Percentiles rank a stretch among this genome's conserved stretches.
These are phyloP conservation scores for Temnothorax curvispinosus DNA, from an alignment of 1,140 invertebrate species.

Conservation along the genomic window DNA sequence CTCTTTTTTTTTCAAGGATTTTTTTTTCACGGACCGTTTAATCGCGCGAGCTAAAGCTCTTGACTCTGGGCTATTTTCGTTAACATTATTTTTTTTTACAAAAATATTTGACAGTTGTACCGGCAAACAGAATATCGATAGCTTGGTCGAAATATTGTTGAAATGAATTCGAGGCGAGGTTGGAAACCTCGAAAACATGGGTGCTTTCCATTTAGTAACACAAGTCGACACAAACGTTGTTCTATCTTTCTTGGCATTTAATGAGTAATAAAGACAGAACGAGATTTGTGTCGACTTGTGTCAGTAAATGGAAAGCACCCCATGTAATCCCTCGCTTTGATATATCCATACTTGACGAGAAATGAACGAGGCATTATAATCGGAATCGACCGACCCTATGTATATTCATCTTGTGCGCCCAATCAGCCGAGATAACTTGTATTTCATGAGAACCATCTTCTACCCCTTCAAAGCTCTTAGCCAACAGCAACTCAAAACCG, in stretches of 20 bases:
- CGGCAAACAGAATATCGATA: not conserved
- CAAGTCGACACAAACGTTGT: too few relatives aligned
- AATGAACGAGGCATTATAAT: not conserved
- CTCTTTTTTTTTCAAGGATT: not conserved
- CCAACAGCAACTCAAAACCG: not conserved
- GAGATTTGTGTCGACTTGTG: too few relatives aligned
- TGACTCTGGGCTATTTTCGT: not conserved
- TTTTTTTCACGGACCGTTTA: not conserved
- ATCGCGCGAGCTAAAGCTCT: not conserved
- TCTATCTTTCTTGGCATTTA: too few relatives aligned
- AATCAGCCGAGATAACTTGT: conserved; percentile 54
- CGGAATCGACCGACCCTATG: not conserved
- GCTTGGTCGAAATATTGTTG: not conserved
- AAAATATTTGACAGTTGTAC: not conserved
- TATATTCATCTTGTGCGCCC: conserved; percentile 34
- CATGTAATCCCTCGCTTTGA: conserved; percentile 24
- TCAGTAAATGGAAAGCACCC: too few relatives aligned
- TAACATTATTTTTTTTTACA: not conserved
- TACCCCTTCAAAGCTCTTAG: conserved; percentile 17
- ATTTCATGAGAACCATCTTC: conserved; percentile 34
- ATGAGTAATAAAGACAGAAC: too few relatives aligned
- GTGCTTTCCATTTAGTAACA: too few relatives aligned
- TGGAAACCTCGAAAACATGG: not conserved
- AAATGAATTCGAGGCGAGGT: not conserved
- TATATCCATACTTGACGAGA: conserved; percentile 3